Base-by-base conservation (phyloP, 2,113 vertebrate species). In the Aspidoscelis tigris region DNA sequence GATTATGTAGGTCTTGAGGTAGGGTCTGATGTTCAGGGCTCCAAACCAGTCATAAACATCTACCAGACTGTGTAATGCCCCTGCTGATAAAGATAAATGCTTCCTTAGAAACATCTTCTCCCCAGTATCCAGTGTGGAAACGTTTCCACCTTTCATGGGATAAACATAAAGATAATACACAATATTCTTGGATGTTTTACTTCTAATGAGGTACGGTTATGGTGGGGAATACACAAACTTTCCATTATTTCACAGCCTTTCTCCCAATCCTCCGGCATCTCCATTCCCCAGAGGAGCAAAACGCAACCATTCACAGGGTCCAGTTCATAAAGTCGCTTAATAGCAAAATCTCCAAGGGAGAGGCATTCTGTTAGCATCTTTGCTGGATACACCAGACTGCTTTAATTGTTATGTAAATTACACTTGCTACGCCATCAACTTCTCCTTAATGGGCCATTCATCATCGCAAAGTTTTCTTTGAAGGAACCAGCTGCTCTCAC, bases 391-490 rank as follows among this genome's bases (percentile, higher is more conserved):
- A 92, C 77, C 79, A 80, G 14, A 91, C 87, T 81, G 78, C 85
- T 88, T 92, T 90, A 86, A 91, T 85, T 92, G 94, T 92, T 86
- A 89, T 77, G 89, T 89, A 95, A 95, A 94, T 90, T 74, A 81
- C 73, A 86, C 72, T 83, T 89, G 80, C 65, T 80, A 61, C 20
- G 74, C 85, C 90, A 76, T 87, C 84, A 88, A 79, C 87, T 89
- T 91, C 81, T 88, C 92, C 88, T 90, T 77, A 73, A 89, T 14
- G 88, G 93, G 84, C 86, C 76, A 90, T 90, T 93, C 81, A 81
- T 90, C 89, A 87, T 0, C 2, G 18, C 6, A 88, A 41, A 6
- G 21, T 86, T 93, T 94, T 79, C 91, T 90, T 82, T 87, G 78
- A 89, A 93, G 86, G 1, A 90, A 86, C 80, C 90, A 91, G 85